Evolutionary conservation across 23 tunicate species (phyloP).

Genomic region (Corella eumyota): DNA sequence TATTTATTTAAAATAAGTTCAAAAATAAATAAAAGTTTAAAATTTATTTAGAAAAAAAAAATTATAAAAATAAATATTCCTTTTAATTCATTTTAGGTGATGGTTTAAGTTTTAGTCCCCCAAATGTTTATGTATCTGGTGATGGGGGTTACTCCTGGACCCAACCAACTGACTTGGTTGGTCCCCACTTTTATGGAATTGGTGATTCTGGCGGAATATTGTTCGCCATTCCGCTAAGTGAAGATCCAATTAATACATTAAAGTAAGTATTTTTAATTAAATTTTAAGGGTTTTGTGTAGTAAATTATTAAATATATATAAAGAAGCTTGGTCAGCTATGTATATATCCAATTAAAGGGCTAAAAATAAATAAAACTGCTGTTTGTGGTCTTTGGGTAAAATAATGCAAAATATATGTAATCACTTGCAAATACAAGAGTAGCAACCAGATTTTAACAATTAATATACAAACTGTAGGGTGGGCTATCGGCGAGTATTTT

Average conservation of each 20-base stretch:
- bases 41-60: background rate
- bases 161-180: constrained; percentile 55
- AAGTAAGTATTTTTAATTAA: no score
- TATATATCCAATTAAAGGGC: no score
- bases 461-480: no score
- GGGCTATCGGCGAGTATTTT: no score
- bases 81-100: constrained; percentile 42
- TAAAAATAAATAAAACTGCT: no score
- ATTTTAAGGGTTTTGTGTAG: background rate
- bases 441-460: no score
- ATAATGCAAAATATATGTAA: no score
- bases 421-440: no score
- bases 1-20: background rate
- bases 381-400: no score
- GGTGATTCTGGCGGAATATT: constrained; percentile 88
- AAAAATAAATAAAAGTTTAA: background rate
- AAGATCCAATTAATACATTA: constrained; percentile 17
- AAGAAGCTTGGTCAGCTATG: background rate
- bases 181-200: constrained; percentile 85
- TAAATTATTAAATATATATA: background rate
- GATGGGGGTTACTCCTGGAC: constrained; percentile 97
- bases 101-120: constrained; percentile 57
- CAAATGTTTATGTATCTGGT: constrained; percentile 55
- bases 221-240: constrained; percentile 42
- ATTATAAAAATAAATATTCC: background rate